Evolutionary conservation across 2,113 vertebrate genomes (phyloP), one percentile per base, ranked within the genome.

Genomic region (Xenopus laevis): DNA sequence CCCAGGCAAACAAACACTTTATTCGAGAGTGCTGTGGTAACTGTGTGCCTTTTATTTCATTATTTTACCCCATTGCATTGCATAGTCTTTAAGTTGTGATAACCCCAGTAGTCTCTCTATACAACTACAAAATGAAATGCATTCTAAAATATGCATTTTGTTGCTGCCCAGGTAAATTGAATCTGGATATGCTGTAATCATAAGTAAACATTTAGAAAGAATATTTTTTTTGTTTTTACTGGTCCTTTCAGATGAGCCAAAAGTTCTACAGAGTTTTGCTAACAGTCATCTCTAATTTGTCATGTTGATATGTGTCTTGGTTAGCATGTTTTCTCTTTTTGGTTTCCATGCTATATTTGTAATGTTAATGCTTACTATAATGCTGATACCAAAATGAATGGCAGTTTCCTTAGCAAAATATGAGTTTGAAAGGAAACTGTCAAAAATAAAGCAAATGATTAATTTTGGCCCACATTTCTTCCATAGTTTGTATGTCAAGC

Each of bases 401-500:
- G 15, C 40, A 57, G 9, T 70, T 60, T 62, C 66, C 57, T 18
- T 59, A 45, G 73, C 65, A 75, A 62, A 20, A 53, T 75, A 62
- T 55, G n/a, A 57, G 68, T 33, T 55, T 27, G 57, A 77, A 69
- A 46, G 23, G 45, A 59, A 69, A 70, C 59, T 70, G 74, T 77
- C 74, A 77, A 70, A 77, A 70, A 70, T 50, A 64, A 74, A 70
- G 74, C 13, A 63, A 40, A 70, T 63, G 46, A 70, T 70, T 77
- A 13, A 77, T 77, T 70, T 64, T 61, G 67, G 59, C 46, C 15
- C 67, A 77, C 16, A 62, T 59, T 44, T 77, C 8, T 27, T 69
- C 66, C 21, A 30, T 57, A 40, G 57, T 77, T 63, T 76, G 63
- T 57, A 47, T 77, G 60, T 70, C 67, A 64, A 44, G 17, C 45